phyloP scores from a whole-genome alignment of 2,797 vertebrate genomes.

The Bovichtus diacanthus region DNA sequence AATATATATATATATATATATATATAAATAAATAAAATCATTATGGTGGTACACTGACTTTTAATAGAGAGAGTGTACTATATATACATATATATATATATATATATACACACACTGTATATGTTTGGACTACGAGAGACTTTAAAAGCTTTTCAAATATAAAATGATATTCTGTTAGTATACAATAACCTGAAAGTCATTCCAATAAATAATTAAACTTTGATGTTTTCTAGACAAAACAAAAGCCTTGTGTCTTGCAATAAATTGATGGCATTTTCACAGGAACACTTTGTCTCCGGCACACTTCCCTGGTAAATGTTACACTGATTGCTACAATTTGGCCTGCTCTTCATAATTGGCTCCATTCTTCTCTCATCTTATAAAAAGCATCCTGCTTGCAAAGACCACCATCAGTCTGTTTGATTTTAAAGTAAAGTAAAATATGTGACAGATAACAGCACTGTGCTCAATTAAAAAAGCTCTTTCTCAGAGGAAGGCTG shows the following conservation, averaged over 20 bases:
- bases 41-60: too few relatives aligned
- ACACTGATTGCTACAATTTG: conserved; percentile 49
- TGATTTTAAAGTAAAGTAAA: conserved; percentile 39
- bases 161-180: background rate
- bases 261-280: conserved; percentile 59
- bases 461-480: conserved; percentile 46
- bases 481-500: conserved; percentile 39
- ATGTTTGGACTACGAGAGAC: too few relatives aligned
- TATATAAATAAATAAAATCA: too few relatives aligned
- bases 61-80: too few relatives aligned
- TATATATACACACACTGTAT: too few relatives aligned
- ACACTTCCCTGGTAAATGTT: conserved; percentile 48
- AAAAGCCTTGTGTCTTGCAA: conserved; percentile 35
- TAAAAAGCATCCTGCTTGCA: conserved; percentile 34
- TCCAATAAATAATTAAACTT: conserved; percentile 25
- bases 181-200: conserved; percentile 8
- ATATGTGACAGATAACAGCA: conserved; percentile 49
- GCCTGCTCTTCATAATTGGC: conserved; percentile 34
- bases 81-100: too few relatives aligned
- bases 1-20: too few relatives aligned
- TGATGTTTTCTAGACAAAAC: conserved; percentile 19
- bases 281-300: conserved; percentile 24
- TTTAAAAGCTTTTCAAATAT: too few relatives aligned
- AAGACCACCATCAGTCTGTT: conserved; percentile 38
- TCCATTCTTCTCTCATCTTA: conserved; percentile 53